These are phyloP conservation scores for Camponotus pennsylvanicus DNA, from an alignment of 1,140 invertebrate genomes.

Conservation along the genomic window DNA sequence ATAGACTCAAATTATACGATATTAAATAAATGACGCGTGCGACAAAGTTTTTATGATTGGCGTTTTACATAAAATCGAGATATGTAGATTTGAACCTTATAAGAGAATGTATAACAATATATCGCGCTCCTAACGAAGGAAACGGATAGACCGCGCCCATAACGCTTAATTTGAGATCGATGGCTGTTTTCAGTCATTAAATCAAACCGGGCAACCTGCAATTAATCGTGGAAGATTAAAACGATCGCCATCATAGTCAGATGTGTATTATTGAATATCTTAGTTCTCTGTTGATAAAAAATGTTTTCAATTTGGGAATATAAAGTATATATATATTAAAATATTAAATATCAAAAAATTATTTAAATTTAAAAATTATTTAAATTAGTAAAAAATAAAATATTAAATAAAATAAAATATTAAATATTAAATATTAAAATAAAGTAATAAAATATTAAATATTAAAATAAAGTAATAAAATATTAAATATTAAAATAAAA, in stretches of 20 bases:
- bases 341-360: neutral
- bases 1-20: neutral
- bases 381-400: no score
- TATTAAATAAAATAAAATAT: no score
- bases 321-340: neutral
- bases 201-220: slow-evolving; percentile 70
- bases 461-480: no score
- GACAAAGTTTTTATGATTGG: slow-evolving; percentile 7
- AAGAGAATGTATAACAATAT: slow-evolving; percentile 11
- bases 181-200: slow-evolving; percentile 73
- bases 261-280: neutral
- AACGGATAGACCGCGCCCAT: slow-evolving; percentile 77
- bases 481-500: no score
- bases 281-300: neutral
- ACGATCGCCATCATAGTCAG: neutral
- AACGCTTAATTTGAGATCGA: slow-evolving; percentile 73
- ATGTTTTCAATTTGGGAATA: neutral
- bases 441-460: no score
- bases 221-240: slow-evolving; percentile 64
- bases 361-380: no score
- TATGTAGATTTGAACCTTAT: neutral
- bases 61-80: neutral
- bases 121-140: slow-evolving; percentile 57
- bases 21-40: neutral
- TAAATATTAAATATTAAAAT: no score